Base-by-base conservation (phyloP, 2,797 vertebrate species). In the Enteromius afrohamiltoni region DNA sequence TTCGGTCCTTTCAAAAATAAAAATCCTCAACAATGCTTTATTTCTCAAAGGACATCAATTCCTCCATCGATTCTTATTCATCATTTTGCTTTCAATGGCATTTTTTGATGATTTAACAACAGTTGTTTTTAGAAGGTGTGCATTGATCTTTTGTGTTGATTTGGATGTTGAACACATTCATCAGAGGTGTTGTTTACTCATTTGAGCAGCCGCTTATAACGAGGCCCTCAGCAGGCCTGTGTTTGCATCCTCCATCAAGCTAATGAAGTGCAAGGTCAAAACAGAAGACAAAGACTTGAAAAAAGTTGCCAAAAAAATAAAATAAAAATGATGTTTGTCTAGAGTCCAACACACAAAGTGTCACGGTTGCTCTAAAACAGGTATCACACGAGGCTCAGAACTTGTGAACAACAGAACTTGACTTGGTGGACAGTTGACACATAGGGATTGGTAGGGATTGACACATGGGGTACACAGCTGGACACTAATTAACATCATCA, bases 261-360 rank as follows among this genome's bases (percentile, higher is more conserved):
- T 81, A 81, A 85, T 87, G 75, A 85, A 81, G 84, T 74, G 58
- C 74, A 85, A 85, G 74, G 81, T 83, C 69, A 75, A 82, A 37
- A 76, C 21, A 71, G 21, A 51, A 84, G 16, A 62, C 68, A 68
- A 80, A 69, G 60, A 17, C 10, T 53, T 6, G 3, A 11, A 62
- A 73, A 64, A 76, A 58, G 21, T 75, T 75, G 21, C 23, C 0
- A 1, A 40, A 11, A 23, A 62, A 17, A 49, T 6, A 17, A 17
- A 62, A 45, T 10, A 2, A 51, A 51, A 51, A 19, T 1, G 10
- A 10, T 58, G 7, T 49, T 65, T 79, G 19, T 68, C 62, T 21
- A 37, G 31, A 51, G 14, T 77, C 11, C 31, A 21, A 29, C 14
- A 45, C 47, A 78, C 6, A 5, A 34, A 34, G 34, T 34, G 34